Evolutionary conservation across 2,888 invertebrate species (phyloP).

Genomic region (Eristalinus sepulchralis): DNA sequence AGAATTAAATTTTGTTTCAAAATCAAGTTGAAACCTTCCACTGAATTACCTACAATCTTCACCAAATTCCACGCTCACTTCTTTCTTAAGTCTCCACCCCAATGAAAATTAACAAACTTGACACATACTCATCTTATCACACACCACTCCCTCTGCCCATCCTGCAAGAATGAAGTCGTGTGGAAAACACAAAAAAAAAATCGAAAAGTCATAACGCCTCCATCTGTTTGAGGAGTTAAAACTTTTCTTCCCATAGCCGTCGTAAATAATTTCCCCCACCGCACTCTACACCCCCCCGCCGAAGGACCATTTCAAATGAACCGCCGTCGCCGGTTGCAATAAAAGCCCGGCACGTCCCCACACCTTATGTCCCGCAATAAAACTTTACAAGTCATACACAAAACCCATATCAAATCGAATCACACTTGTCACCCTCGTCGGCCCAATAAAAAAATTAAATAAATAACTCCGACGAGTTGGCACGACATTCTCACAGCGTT

Average conservation of each 20-base stretch:
- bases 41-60: too few relatives aligned
- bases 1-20: background rate
- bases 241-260: conserved; percentile 30
- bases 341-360: background rate
- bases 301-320: background rate
- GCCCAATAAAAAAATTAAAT: conserved; percentile 59
- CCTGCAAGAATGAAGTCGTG: background rate
- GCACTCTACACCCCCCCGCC: background rate
- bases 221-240: conserved; percentile 29
- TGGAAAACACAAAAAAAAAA: too few relatives aligned
- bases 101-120: background rate
- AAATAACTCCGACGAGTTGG: conserved; percentile 54
- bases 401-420: conserved; percentile 50
- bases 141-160: background rate
- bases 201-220: background rate
- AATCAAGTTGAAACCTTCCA: background rate
- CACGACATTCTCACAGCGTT: conserved; percentile 45
- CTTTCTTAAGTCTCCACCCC: background rate
- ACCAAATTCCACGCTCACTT: too few relatives aligned
- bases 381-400: conserved; percentile 54
- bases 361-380: conserved; percentile 22
- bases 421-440: conserved; percentile 43
- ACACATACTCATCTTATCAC: background rate
- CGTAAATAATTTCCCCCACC: conserved; percentile 5
- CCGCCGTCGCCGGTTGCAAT: background rate